phyloP scores from a whole-genome alignment of 2,113 vertebrate genomes.

The Odontophorus gujanensis region DNA sequence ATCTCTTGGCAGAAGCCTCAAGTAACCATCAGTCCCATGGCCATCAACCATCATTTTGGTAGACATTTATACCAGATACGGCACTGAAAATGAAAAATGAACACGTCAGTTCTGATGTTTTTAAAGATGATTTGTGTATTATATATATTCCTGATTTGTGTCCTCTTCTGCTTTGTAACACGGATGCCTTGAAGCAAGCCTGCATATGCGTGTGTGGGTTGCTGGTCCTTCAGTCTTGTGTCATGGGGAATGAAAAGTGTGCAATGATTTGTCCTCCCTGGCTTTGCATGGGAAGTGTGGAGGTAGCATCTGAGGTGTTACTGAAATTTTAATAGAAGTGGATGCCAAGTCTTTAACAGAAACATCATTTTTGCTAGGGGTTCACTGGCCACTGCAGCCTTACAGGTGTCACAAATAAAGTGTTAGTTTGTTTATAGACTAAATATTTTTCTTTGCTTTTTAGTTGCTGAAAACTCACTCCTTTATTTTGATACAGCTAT shows the following conservation, averaged over 20 bases:
- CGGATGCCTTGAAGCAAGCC: neutral
- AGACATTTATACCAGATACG: neutral
- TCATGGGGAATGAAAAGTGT: neutral
- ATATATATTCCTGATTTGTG: neutral
- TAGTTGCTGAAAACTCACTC: neutral
- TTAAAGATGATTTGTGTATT: neutral
- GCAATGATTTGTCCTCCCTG: neutral
- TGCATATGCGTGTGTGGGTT: rapidly evolving
- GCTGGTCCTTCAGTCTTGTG: neutral
- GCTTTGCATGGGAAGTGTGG: neutral
- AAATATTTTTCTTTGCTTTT: neutral
- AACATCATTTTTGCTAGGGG: neutral
- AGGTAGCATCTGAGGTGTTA: neutral
- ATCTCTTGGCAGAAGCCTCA: neutral
- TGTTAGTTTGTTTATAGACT: neutral
- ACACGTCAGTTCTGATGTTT: neutral
- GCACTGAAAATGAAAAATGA: neutral
- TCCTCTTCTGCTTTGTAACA: neutral
- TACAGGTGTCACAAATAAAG: neutral
- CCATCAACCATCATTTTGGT: neutral
- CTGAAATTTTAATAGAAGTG: neutral
- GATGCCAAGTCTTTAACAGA: neutral
- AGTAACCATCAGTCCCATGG: neutral
- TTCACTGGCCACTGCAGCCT: neutral
- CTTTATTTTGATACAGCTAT: neutral